Evolutionary conservation across 2,797 vertebrate species (phyloP), one percentile per base, ranked within the genome.

Genomic region (Catharus ustulatus): DNA sequence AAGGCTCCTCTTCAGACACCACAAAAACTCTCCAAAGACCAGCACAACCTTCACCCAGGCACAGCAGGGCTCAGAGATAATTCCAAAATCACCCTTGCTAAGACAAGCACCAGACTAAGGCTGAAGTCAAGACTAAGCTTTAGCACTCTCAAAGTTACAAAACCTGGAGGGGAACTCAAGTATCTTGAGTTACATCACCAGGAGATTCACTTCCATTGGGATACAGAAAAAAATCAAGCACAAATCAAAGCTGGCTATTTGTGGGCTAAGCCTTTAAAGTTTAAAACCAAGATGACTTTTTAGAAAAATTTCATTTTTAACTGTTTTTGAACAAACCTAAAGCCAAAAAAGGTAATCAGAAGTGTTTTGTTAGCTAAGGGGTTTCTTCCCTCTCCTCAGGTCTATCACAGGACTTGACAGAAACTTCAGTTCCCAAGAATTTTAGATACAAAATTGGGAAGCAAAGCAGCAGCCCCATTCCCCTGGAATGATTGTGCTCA

Each of bases 401-500:
- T 73, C 75, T 57, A 8, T 11, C 13, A 2, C 45, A 82, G 27
- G 63, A 34, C 55, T 69, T 19, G 32, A 78, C 75, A 84, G 55
- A 55, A 94, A 32, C 32, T 49, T 67, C 3, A 68, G 38, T 19
- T 72, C 49, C 69, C 19, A 11, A 72, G 62, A 81, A 82, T 22
- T 61, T 46, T 23, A 48, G 43, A 76, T 27, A 62, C 72, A 86
- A 87, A 66, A 59, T 2, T 5, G 2, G 26, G 57, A 82, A 30
- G 17, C 42, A 76, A 83, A 30, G 12, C 59, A 79, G 64, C 49
- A 80, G 42, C 3, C 17, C n/a, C 43, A 5, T 6, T 55, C 14
- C 54, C n/a, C 16, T 15, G 7, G 17, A 52, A 26, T 3, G 13
- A 6, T n/a, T 0, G 0, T 27, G 30, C 1, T 45, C 49, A 5